These are phyloP conservation scores for Temnopleurus reevesii DNA, from an alignment of 53 echinoderm and acorn worm genomes.

Conservation along the genomic window DNA sequence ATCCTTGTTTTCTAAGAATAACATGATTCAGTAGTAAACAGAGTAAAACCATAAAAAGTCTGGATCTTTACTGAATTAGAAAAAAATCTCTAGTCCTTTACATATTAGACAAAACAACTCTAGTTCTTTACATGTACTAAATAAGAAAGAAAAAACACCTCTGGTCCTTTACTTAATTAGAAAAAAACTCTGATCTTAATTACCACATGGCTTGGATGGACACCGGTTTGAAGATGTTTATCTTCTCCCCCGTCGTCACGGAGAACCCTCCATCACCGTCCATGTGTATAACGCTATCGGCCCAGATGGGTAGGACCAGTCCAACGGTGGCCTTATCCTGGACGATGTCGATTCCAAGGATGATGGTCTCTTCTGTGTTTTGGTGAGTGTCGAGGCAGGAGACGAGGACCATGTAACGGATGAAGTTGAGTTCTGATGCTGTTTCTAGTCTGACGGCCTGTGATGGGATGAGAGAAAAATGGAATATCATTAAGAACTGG, in stretches of 20 bases:
- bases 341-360: conserved; percentile 87
- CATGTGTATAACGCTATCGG: conserved; percentile 74
- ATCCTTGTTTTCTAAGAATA: too few relatives aligned
- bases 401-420: conserved; percentile 97
- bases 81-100: conserved; percentile 53
- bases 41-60: too few relatives aligned
- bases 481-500: too few relatives aligned
- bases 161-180: too few relatives aligned
- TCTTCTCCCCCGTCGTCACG: conserved; percentile 51
- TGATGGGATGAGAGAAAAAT: too few relatives aligned
- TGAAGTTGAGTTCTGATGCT: conserved; percentile 58
- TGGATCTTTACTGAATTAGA: conserved; percentile 95
- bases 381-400: conserved; percentile 73
- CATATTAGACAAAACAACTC: conserved; percentile 73
- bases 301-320: conserved; percentile 89
- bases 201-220: conserved; percentile 98
- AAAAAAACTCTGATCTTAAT: too few relatives aligned
- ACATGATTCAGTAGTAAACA: too few relatives aligned
- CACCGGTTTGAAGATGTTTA: conserved; percentile 94
- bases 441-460: conserved; percentile 93
- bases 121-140: conserved; percentile 88
- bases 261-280: conserved; percentile 96
- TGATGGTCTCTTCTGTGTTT: conserved; percentile 91
- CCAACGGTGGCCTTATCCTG: conserved; percentile 78
- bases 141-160: too few relatives aligned